These are phyloP conservation scores for Stichodactyla mertensii DNA, from an alignment of 64 coral and sea anemone species.

Conservation along the genomic window DNA sequence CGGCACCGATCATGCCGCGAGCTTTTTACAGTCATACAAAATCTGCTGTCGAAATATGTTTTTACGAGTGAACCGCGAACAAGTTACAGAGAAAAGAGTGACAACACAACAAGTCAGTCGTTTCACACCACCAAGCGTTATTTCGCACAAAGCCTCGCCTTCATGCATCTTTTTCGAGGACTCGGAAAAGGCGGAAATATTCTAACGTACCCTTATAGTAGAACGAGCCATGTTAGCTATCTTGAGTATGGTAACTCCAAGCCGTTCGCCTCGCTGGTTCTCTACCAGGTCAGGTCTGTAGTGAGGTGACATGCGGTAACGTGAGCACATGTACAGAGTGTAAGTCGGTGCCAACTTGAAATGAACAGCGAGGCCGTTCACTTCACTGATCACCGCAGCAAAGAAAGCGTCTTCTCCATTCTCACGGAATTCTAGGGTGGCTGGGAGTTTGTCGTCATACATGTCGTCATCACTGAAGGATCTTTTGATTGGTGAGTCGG, in stretches of 20 bases:
- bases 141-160: no score
- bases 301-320: conserved; percentile 76
- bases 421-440: conserved; percentile 85
- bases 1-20: no score
- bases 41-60: no score
- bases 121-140: no score
- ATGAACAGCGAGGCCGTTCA: conserved; percentile 92
- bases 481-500: background rate
- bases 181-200: no score
- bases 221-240: conserved; percentile 95
- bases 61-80: no score
- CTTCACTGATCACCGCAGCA: conserved; percentile 94
- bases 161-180: no score
- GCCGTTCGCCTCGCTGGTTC: conserved; percentile 61
- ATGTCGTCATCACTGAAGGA: conserved; percentile 1
- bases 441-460: conserved; percentile 78
- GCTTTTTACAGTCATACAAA: no score
- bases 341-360: conserved; percentile 97
- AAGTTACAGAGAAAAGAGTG: no score
- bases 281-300: conserved; percentile 68
- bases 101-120: no score
- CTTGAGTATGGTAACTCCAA: conserved; percentile 73
- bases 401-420: conserved; percentile 99
- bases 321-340: conserved; percentile 96
- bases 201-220: conserved; percentile 76